Base-by-base conservation (phyloP, 2,113 vertebrate genomes). In the Aegithalos caudatus region DNA sequence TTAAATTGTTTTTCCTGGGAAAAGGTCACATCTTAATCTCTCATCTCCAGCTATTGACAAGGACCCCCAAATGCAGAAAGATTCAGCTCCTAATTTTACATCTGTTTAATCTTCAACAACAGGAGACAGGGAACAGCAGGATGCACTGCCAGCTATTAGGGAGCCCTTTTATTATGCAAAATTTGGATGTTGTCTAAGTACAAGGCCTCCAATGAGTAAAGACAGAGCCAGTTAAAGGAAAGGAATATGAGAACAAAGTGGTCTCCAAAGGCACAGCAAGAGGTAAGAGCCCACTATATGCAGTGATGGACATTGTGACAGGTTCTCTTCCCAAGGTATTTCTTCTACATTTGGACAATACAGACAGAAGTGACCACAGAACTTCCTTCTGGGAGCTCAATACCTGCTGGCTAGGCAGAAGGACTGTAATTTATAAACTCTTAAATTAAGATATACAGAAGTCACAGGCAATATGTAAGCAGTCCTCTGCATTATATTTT, bases 131-230 rank as follows among this genome's bases (percentile, higher is more conserved):
- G 81, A 97, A 69, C 89, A 96, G 89, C 87, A 94, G 96, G 91
- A 95, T 54, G 79, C 91, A 86, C 51, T 91, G 76, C 47, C 3
- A 5, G 79, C 93, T 93, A 92, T 90, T 90, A 94, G 64, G 79
- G 83, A 93, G 47, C 23, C 40, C 87, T 92, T 96, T 97, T 94
- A 85, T 96, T 85, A 96, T 94, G 94, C 78, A 95, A 94, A 96
- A 92, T 88, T 80, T 86, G 62, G 74, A 79, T 85, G 66, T 90
- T 88, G 90, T 91, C 87, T 85, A 80, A 87, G 84, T 93, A 88
- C 92, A 82, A 82, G 90, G 71, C 42, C 67, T 86, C 83, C 72
- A 80, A 73, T 60, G 44, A 86, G 74, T 77, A 91, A 95, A 90
- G 79, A 83, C 81, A 94, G 84, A 94, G 56, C 4, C 70, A 71